Evolutionary conservation across 2,113 vertebrate species (phyloP).

Genomic region (Eretmochelys imbricata): DNA sequence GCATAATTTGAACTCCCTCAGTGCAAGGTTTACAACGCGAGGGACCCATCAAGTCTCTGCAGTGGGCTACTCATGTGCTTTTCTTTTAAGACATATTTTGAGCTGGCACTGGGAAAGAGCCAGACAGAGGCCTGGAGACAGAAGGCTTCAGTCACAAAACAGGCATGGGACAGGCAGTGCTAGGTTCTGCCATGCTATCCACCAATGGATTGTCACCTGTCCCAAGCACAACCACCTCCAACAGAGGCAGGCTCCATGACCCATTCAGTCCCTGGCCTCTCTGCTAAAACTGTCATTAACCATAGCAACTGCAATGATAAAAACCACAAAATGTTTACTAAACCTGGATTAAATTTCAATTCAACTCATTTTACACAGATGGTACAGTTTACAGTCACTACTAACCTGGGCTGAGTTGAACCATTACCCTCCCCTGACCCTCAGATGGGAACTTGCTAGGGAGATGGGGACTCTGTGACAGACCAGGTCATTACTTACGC

Average conservation of each 20-base stretch:
- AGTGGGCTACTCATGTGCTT: background rate
- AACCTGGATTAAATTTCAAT: background rate
- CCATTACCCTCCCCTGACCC: fast-evolving
- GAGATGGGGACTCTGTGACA: background rate
- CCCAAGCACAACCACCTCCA: background rate
- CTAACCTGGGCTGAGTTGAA: fast-evolving
- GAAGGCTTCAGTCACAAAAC: background rate
- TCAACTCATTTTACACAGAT: background rate
- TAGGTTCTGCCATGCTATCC: background rate
- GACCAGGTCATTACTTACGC: constrained; percentile 81
- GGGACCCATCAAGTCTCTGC: background rate
- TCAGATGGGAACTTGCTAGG: fast-evolving
- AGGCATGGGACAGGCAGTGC: background rate
- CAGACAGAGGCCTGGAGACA: background rate
- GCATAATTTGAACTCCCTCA: background rate
- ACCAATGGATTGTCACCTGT: background rate
- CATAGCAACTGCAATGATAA: background rate
- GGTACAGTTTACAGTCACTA: background rate
- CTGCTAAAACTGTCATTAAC: background rate
- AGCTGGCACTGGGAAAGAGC: background rate
- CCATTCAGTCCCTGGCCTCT: background rate
- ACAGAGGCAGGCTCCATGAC: background rate
- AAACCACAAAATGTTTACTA: background rate
- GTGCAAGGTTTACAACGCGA: background rate
- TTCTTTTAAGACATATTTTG: background rate